Base-by-base conservation (phyloP, 1,140 invertebrate genomes). In the Tetramorium parvispinum region DNA sequence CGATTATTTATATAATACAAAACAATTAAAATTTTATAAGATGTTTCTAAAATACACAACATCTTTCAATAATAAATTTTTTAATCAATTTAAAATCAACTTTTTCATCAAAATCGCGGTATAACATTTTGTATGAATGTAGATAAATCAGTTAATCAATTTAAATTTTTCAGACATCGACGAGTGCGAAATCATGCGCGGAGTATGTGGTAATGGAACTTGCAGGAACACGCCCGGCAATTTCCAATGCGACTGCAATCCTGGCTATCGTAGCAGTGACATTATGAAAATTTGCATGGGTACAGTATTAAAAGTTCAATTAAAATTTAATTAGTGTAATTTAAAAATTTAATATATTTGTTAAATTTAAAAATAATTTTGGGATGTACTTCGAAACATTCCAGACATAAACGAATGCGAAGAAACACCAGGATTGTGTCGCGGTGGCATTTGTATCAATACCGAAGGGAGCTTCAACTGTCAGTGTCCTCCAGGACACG, bases 241-340 rank as follows among this genome's bases (percentile, higher is more conserved):
- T 91, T 99, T 98, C 94, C 96, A 96, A 18, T 99, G 98, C 94
- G 96, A 97, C 65, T 98, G 98, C 94, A 96, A 96, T 87, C 94
- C 96, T 59, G 98, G 98, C 3, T 98, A 97, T 93, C 96, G 96
- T 77, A 97, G 97, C 63, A 97, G 97, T 70, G 96, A 97, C 61
- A 97, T 98, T 93, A 97, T 97, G 96, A 97, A 98, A 94, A 96
- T 98, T 85, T 98, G 98, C 95, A 97, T 97, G 95, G 98, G 97
- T 98, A 94, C 94, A 61, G 24, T n/a, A 8, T 10, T 7, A 57
- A 7, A 63, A 24, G 13, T 51, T 61, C 7, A 6, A 16, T 61
- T 40, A 3, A 43, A 27, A 24, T 51, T 16, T 18, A 66, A 66
- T 66, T 46, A 21, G 11, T 46, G 43, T 68, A 68, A 68, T 13